These are phyloP conservation scores for Drosophila pseudoananassae DNA, from an alignment of 1,140 invertebrate genomes.

Conservation along the genomic window DNA sequence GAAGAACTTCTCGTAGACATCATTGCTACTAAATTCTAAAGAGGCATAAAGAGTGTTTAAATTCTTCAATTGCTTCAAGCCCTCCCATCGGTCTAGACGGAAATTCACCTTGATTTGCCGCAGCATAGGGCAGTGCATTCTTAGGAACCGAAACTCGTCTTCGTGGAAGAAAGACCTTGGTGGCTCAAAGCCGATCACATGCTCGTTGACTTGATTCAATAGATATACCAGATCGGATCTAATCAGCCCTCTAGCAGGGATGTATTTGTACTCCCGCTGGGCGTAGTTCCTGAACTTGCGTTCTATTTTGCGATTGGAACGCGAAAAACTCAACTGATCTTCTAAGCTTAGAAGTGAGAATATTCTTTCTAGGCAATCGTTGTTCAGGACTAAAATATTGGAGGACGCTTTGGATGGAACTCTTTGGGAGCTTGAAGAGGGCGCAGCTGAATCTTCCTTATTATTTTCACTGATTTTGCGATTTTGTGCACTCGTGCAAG, in stretches of 20 bases:
- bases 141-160: conserved; percentile 21
- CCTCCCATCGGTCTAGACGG: neutral
- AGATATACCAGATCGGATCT: conserved; percentile 12
- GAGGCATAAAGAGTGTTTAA: no score
- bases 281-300: conserved; percentile 2
- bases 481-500: no score
- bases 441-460: no score
- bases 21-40: no score
- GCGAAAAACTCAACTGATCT: conserved; percentile 16
- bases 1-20: no score
- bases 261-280: neutral
- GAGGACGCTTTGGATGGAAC: no score
- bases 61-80: no score
- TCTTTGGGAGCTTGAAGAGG: no score
- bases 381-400: neutral
- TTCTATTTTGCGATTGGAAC: neutral
- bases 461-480: no score
- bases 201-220: conserved; percentile 4
- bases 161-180: neutral
- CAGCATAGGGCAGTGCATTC: neutral
- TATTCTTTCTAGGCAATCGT: neutral
- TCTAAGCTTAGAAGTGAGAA: conserved; percentile 27
- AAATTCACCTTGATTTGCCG: conserved; percentile 19
- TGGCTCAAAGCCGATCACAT: conserved; percentile 38
- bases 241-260: conserved; percentile 18